Evolutionary conservation across 2,888 invertebrate species (phyloP).

Genomic region (Colletes collaris): DNA sequence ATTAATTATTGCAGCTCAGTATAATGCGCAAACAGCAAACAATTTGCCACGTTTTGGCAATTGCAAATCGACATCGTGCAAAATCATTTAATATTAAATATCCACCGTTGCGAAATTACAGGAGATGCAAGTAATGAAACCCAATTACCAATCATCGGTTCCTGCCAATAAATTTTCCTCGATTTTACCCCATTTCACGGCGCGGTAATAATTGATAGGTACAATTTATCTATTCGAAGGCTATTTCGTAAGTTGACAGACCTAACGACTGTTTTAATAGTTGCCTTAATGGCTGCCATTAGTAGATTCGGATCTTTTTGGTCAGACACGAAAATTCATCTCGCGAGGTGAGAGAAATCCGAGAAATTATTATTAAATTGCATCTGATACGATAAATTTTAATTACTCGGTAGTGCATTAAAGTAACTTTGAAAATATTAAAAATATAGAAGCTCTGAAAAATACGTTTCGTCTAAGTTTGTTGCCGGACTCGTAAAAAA

Average conservation of each 20-base stretch:
- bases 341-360: slow-evolving; percentile 36
- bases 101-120: not conserved
- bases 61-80: not conserved
- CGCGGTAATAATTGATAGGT: not conserved
- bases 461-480: too few species aligned
- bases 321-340: slow-evolving; percentile 38
- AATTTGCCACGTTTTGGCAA: not conserved
- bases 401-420: not conserved
- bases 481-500: too few species aligned
- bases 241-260: slow-evolving; percentile 24
- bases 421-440: too few species aligned
- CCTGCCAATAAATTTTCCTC: not conserved
- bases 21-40: not conserved
- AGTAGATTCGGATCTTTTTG: slow-evolving; percentile 43
- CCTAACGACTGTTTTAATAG: slow-evolving; percentile 51
- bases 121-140: too few species aligned
- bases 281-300: slow-evolving; percentile 52
- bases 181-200: not conserved
- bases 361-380: not conserved
- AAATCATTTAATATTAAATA: not conserved
- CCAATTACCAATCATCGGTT: not conserved
- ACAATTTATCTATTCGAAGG: slow-evolving; percentile 39
- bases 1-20: not conserved
- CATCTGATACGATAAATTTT: not conserved
- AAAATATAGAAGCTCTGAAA: too few species aligned